Evolutionary conservation across 2,888 invertebrate species (phyloP).

Genomic region (Anoplius nigerrimus): DNA sequence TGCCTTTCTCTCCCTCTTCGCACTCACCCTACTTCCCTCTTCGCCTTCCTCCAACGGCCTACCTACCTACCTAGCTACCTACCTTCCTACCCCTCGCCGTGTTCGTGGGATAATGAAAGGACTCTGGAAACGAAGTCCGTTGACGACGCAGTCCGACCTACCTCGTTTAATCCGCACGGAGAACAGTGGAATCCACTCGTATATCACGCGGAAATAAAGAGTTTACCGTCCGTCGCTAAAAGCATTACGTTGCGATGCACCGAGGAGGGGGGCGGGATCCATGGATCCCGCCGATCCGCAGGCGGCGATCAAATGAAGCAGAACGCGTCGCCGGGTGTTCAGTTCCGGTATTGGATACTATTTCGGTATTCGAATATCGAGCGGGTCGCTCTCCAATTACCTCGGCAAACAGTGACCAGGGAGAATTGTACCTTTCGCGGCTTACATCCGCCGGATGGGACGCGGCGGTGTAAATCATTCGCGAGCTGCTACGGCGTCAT

Average conservation of each 20-base stretch:
- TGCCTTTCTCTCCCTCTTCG: constrained; percentile 11
- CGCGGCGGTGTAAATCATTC: too few species aligned
- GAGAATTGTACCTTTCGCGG: too few species aligned
- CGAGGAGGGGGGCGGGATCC: constrained; percentile 25
- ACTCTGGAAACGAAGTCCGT: constrained; percentile 57
- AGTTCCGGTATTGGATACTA: too few species aligned
- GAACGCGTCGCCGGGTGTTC: too few species aligned
- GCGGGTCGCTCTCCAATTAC: too few species aligned
- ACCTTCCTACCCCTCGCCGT: constrained; percentile 19
- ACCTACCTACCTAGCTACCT: background rate
- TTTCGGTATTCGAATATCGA: too few species aligned
- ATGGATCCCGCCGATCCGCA: background rate
- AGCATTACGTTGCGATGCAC: constrained; percentile 52
- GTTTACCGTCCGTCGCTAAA: constrained; percentile 56
- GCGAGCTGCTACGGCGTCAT: too few species aligned
- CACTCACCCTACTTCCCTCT: constrained; percentile 5
- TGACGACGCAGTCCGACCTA: constrained; percentile 52
- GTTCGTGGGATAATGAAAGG: constrained; percentile 57
- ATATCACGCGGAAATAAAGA: constrained; percentile 58
- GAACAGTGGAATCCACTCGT: constrained; percentile 50
- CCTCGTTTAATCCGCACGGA: constrained; percentile 55
- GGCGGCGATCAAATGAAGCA: too few species aligned
- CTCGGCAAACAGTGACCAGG: too few species aligned
- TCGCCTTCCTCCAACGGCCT: background rate
- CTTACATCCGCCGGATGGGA: too few species aligned